A percentile compares a stretch with the other conserved stretches of the same genome.
Evolutionary conservation across 2,113 vertebrate species (phyloP).

Genomic region (Phasianus colchicus): DNA sequence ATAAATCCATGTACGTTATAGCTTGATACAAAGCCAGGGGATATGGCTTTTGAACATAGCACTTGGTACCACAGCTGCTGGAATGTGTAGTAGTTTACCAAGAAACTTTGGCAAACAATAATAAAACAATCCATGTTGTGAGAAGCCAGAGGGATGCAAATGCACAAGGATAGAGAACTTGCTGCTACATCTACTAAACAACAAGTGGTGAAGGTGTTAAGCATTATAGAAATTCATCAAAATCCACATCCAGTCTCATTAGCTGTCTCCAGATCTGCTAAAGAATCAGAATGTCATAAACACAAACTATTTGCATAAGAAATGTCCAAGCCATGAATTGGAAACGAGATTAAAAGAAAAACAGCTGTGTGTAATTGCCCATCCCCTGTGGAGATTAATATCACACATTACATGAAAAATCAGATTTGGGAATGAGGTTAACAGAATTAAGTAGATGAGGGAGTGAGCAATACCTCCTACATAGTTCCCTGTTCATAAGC

Average conservation of each 20-base stretch:
- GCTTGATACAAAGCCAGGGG: not conserved
- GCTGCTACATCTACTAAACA: not conserved
- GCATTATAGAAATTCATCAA: not conserved
- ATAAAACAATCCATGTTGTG: not conserved
- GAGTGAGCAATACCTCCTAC: constrained; percentile 37
- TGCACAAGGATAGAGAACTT: not conserved
- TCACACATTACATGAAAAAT: constrained; percentile 53
- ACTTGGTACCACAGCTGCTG: not conserved
- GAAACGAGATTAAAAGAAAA: constrained; percentile 59
- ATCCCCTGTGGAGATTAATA: constrained; percentile 56
- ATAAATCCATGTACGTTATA: not conserved
- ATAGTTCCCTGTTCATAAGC: not conserved
- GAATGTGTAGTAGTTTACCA: not conserved
- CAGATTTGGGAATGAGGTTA: constrained; percentile 64
- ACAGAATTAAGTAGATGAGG: constrained; percentile 54
- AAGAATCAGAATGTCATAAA: constrained; percentile 23
- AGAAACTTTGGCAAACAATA: not conserved
- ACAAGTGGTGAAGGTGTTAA: not conserved
- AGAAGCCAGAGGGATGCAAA: not conserved
- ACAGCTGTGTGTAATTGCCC: constrained; percentile 51
- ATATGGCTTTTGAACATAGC: not conserved
- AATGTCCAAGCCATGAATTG: constrained; percentile 11
- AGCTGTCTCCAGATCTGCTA: constrained; percentile 10
- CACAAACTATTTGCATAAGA: constrained; percentile 59
- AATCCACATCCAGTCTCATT: constrained; percentile 18